Percentiles rank a stretch among this genome's conserved stretches.
These are phyloP conservation scores for Saiga tatarica DNA, from an alignment of 2,113 vertebrate genomes.

Conservation along the genomic window DNA sequence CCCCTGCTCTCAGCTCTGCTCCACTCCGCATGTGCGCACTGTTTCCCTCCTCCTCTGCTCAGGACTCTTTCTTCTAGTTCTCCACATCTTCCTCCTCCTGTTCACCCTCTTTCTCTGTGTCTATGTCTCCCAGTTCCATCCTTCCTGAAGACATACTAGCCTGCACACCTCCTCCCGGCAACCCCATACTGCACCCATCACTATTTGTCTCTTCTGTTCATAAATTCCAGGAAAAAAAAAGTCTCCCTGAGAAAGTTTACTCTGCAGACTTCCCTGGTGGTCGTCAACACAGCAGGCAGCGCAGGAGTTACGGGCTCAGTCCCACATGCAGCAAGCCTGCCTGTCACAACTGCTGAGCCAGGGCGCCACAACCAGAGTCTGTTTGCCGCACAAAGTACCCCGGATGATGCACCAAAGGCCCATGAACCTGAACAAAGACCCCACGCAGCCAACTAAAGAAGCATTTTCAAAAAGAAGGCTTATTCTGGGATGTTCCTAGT, in stretches of 20 bases:
- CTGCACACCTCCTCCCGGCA: background rate
- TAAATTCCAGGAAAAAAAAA: background rate
- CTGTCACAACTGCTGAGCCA: background rate
- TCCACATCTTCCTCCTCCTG: background rate
- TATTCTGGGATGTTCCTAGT: background rate
- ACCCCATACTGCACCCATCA: background rate
- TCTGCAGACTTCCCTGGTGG: background rate
- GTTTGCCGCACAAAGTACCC: rapidly evolving
- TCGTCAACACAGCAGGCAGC: background rate
- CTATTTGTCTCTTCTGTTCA: background rate
- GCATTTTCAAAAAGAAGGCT: background rate
- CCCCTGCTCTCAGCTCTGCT: background rate
- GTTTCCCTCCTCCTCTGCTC: background rate
- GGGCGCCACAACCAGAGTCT: background rate
- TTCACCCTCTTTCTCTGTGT: background rate
- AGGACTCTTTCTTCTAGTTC: background rate
- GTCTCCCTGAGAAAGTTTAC: background rate
- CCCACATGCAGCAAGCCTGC: background rate
- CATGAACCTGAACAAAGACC: background rate
- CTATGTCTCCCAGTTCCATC: background rate
- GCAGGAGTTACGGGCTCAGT: background rate
- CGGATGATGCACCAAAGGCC: background rate
- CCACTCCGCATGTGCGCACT: background rate
- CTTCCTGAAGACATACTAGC: background rate
- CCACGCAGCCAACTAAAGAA: background rate